A percentile compares a stretch with the other conserved stretches of the same genome.
Evolutionary conservation across 2,113 vertebrate genomes (phyloP).

Genomic region (Pholis gunnellus): DNA sequence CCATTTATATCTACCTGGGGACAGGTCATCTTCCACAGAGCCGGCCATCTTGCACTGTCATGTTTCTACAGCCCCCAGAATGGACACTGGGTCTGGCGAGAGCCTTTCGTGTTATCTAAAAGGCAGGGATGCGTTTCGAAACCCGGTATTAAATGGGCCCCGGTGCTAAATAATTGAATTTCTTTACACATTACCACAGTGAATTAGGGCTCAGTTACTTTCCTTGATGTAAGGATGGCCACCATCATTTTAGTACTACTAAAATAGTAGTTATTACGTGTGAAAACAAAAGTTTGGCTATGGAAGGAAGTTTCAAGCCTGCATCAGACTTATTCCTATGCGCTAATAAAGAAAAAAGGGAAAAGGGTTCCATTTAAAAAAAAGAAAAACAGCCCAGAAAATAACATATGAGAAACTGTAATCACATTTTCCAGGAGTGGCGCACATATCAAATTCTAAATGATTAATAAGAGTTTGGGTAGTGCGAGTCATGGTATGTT

Average conservation of each 20-base stretch:
- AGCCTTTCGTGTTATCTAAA: too few relatives aligned
- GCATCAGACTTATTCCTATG: neutral
- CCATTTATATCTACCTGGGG: too few relatives aligned
- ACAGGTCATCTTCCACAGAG: too few relatives aligned
- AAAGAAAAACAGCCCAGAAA: neutral
- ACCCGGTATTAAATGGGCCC: too few relatives aligned
- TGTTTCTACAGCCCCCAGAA: too few relatives aligned
- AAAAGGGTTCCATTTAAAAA: neutral
- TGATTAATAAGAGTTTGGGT: conserved; percentile 19
- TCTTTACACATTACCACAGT: neutral
- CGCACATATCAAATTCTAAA: conserved; percentile 19
- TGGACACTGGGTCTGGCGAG: too few relatives aligned
- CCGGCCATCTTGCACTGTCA: too few relatives aligned
- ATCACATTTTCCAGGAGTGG: conserved; percentile 44
- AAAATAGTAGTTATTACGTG: neutral
- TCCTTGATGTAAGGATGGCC: neutral
- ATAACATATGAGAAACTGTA: neutral
- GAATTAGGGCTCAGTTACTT: neutral
- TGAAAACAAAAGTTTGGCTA: neutral
- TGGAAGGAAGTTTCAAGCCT: neutral
- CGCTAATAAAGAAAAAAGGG: neutral
- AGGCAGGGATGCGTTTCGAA: too few relatives aligned
- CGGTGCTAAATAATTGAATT: neutral
- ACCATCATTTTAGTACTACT: neutral
- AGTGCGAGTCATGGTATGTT: conserved; percentile 5